Conservation (phyloP, 2,797 vertebrate genomes). For the Mus spretus region DNA sequence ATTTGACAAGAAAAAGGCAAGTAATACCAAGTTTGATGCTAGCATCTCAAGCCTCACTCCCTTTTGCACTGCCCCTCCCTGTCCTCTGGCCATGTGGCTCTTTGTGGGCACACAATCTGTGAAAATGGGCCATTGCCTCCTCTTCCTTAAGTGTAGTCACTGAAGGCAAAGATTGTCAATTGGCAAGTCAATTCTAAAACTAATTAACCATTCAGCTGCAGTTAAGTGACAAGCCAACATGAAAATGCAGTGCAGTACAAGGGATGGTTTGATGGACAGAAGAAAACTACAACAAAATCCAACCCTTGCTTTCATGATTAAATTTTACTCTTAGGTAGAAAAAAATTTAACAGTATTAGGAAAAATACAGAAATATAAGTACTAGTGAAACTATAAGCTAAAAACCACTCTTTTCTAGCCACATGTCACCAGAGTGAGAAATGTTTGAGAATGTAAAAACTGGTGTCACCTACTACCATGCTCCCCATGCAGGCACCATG, state of each 20-base stretch:
- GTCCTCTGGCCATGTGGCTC: not conserved
- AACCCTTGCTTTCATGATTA: not conserved
- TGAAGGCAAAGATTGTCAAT: not conserved
- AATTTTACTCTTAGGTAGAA: not conserved
- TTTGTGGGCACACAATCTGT: not conserved
- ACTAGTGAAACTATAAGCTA: not conserved
- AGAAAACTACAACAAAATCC: slow-evolving; percentile 14
- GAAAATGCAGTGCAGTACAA: not conserved
- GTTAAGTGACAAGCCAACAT: slow-evolving; percentile 17
- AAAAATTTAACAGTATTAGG: not conserved
- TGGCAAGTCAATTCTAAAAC: slow-evolving; percentile 5
- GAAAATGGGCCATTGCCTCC: not conserved
- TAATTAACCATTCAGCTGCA: not conserved
- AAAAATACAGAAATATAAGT: slow-evolving; percentile 19
- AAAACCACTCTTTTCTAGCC: not conserved
- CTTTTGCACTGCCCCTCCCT: not conserved
- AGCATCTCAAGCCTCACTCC: not conserved
- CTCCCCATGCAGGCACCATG: not conserved
- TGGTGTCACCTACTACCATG: not conserved
- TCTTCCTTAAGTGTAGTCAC: not conserved
- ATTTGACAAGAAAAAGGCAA: not conserved
- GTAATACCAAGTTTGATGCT: not conserved
- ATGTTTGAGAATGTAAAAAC: not conserved
- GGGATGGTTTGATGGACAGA: not conserved
- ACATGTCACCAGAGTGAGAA: not conserved